Conservation (phyloP, 2,797 vertebrate genomes). For the Meda fulgida region DNA sequence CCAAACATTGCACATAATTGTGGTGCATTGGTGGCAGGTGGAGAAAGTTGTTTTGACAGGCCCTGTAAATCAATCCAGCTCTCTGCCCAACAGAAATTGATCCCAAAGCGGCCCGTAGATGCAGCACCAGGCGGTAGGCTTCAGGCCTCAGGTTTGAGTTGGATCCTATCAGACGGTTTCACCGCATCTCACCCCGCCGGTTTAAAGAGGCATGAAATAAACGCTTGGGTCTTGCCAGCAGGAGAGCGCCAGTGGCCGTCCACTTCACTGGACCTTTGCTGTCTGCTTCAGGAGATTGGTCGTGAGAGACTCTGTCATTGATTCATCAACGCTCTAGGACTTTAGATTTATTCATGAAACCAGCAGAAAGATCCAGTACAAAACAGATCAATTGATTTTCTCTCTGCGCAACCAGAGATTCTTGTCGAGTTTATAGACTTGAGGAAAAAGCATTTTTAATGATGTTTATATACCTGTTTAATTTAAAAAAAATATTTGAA, state of each 20-base stretch:
- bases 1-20: conserved; percentile 52
- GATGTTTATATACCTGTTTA: conserved; percentile 34
- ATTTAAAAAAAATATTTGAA: neutral
- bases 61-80: conserved; percentile 82
- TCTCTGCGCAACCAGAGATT: conserved; percentile 46
- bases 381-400: conserved; percentile 61
- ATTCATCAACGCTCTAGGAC: conserved; percentile 62
- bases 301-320: conserved; percentile 70
- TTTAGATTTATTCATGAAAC: conserved; percentile 68
- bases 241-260: conserved; percentile 64
- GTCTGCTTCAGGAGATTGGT: conserved; percentile 62
- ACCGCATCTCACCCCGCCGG: conserved; percentile 71
- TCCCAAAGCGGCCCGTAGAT: conserved; percentile 75
- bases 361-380: conserved; percentile 61
- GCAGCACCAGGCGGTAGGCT: conserved; percentile 67
- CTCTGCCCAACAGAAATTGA: conserved; percentile 82
- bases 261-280: conserved; percentile 64
- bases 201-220: conserved; percentile 85
- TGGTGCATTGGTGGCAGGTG: conserved; percentile 68
- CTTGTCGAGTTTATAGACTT: conserved; percentile 38
- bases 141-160: conserved; percentile 77
- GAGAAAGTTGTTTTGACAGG: conserved; percentile 79
- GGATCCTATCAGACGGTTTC: conserved; percentile 79
- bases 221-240: conserved; percentile 72
- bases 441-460: conserved; percentile 46